Evolutionary conservation across 2,113 vertebrate genomes (phyloP), one percentile per base, ranked within the genome.

Genomic region (Ardeotis arabs): DNA sequence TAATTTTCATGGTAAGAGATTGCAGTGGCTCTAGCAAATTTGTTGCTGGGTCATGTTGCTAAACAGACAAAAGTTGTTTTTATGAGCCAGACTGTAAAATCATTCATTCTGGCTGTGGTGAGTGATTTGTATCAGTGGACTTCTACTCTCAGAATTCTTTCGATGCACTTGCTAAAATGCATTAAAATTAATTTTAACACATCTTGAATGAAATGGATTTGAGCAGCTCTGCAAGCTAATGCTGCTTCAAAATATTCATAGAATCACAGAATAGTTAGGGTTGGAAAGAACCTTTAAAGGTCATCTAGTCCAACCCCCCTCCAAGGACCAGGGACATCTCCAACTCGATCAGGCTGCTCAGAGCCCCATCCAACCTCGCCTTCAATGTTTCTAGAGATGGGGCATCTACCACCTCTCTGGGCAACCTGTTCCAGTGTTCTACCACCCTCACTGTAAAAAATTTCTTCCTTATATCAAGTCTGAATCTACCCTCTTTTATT

Each of bases 121-220:
- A 81, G 44, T 70, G 86, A 89, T 67, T 87, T 84, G 52, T 72
- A 76, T 56, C 80, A 77, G 73, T 37, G 49, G n/a, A 47, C 44
- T 95, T 76, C 58, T 81, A 45, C 63, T 79, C 49, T 86, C 47
- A 64, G 53, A 80, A 81, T 87, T 89, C 72, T 73, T 86, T 78
- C 68, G 84, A 52, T 59, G 62, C 53, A 12, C 52, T 82, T 94
- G 74, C 68, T 94, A 83, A 97, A 96, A 96, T 55, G 27, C 37
- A 70, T 80, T 89, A 70, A 55, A 79, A 90, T 62, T 72, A 76
- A 73, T 94, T 93, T 78, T 87, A 83, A 60, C 75, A 75, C 64
- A 78, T 69, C 39, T 67, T 59, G 64, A 93, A 76, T 0, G 3
- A 84, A 62, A 81, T 21, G 66, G 53, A 86, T 76, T 89, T 55